phyloP scores from a whole-genome alignment of 2,888 invertebrate species.

The Nematopogon swammerdamellus region DNA sequence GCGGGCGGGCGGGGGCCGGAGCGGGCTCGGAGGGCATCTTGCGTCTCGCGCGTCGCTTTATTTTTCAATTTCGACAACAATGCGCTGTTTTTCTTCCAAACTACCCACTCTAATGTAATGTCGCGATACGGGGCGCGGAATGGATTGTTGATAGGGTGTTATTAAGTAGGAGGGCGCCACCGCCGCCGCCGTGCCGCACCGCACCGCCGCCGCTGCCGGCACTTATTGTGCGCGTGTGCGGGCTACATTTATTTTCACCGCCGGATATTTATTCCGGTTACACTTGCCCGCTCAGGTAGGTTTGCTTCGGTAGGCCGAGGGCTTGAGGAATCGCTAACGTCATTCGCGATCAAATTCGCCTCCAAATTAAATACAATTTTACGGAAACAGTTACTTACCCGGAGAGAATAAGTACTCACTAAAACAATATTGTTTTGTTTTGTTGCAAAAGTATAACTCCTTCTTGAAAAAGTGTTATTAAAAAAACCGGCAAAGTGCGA shows the following conservation, averaged over 20 bases:
- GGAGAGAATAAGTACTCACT: too few species aligned
- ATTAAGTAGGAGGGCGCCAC: slow-evolving; percentile 2
- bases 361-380: too few species aligned
- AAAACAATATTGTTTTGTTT: too few species aligned
- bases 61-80: slow-evolving; percentile 50
- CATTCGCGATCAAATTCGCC: too few species aligned
- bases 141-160: slow-evolving; percentile 10
- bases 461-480: too few species aligned
- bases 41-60: not conserved
- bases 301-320: not conserved
- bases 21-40: not conserved
- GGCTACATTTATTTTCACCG: not conserved
- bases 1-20: not conserved
- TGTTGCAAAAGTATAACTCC: too few species aligned
- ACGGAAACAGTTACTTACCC: too few species aligned
- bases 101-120: slow-evolving; percentile 52
- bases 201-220: not conserved
- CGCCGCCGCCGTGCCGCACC: not conserved
- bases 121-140: slow-evolving; percentile 33
- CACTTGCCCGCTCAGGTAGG: not conserved
- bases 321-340: too few species aligned
- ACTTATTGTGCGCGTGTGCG: not conserved
- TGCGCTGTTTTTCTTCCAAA: slow-evolving; percentile 44
- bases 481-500: too few species aligned
- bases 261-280: not conserved